Conservation (phyloP, 2,113 vertebrate species). For the Triplophysa siluroides region DNA sequence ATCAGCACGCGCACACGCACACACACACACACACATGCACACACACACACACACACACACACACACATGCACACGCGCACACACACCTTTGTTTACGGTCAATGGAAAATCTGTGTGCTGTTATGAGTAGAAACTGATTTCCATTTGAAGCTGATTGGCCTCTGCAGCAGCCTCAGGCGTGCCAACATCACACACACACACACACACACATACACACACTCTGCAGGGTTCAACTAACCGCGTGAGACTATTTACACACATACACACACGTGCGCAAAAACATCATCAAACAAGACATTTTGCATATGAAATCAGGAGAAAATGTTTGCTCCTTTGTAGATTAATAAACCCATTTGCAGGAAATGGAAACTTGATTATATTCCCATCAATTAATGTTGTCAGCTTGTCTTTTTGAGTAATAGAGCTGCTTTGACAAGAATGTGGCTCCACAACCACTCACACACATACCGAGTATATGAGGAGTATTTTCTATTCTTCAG, state of each 20-base stretch:
- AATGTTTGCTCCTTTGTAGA: slow-evolving; percentile 17
- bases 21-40: background rate
- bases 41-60: background rate
- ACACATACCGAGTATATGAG: slow-evolving; percentile 4
- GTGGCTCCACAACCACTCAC: background rate
- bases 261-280: background rate
- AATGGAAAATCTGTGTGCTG: background rate
- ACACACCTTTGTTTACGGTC: background rate
- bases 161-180: background rate
- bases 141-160: slow-evolving; percentile 3
- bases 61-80: background rate
- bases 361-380: slow-evolving; percentile 27
- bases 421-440: slow-evolving; percentile 18
- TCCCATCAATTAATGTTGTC: slow-evolving; percentile 29
- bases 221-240: background rate
- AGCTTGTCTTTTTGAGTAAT: slow-evolving; percentile 31
- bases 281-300: background rate
- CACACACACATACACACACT: background rate
- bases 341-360: slow-evolving; percentile 24
- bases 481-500: slow-evolving; percentile 11
- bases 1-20: too few species aligned
- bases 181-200: background rate
- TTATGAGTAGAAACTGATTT: slow-evolving; percentile 19
- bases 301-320: slow-evolving; percentile 10
- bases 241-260: background rate